Evolutionary conservation across 2,888 invertebrate genomes (phyloP).

Genomic region (Belgica antarctica): DNA sequence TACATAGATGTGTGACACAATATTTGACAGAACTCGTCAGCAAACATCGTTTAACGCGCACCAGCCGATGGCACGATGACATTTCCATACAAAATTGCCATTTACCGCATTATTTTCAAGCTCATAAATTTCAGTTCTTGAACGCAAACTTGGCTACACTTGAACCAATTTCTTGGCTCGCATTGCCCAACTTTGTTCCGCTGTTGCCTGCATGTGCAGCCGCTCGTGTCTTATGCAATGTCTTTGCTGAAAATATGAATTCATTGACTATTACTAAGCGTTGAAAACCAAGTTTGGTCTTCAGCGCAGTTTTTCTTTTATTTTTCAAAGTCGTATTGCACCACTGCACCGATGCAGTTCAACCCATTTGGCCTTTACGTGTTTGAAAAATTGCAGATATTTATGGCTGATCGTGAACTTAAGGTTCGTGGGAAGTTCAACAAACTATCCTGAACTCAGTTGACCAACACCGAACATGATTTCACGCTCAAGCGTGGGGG

Average conservation of each 20-base stretch:
- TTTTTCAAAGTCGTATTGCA: slow-evolving; percentile 7
- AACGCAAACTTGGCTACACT: slow-evolving; percentile 30
- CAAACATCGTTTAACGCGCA: neutral
- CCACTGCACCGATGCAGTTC: neutral
- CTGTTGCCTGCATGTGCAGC: slow-evolving; percentile 21
- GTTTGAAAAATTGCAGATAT: neutral
- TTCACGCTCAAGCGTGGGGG: no score
- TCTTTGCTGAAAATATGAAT: neutral
- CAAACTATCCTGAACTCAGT: neutral
- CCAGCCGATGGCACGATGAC: neutral
- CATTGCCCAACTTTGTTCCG: neutral
- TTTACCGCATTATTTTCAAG: neutral
- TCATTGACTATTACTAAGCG: neutral
- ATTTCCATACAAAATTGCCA: neutral
- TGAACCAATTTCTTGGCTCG: slow-evolving; percentile 33
- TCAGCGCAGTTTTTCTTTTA: slow-evolving; percentile 7
- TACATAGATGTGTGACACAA: neutral
- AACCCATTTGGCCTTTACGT: neutral
- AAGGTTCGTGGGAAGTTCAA: neutral
- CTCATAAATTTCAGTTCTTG: slow-evolving; percentile 19
- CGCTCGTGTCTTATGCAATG: slow-evolving; percentile 6
- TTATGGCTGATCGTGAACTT: neutral
- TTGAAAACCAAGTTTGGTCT: slow-evolving; percentile 14
- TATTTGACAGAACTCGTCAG: neutral
- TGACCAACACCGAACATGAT: neutral